phyloP scores from a whole-genome alignment of 2,113 vertebrate species.

The Hypomesus transpacificus region DNA sequence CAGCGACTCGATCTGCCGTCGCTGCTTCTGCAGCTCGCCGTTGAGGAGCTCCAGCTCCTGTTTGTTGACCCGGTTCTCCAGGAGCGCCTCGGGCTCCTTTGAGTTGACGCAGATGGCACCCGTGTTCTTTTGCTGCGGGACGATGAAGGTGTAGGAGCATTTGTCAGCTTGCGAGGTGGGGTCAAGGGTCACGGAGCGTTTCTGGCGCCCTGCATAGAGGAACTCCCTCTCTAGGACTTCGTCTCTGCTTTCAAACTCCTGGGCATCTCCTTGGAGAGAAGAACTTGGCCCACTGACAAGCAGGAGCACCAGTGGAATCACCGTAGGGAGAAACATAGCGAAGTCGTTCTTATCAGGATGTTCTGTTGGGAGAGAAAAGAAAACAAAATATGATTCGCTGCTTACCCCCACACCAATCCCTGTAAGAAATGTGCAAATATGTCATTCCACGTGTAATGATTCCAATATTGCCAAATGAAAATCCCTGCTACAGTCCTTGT shows the following conservation, averaged over 20 bases:
- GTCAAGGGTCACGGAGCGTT: slow-evolving; percentile 56
- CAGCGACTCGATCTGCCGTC: slow-evolving; percentile 82
- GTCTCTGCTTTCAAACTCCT: slow-evolving; percentile 62
- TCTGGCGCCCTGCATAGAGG: slow-evolving; percentile 75
- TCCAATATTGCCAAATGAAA: no score
- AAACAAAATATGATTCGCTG: not conserved
- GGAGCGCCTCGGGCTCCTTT: slow-evolving; percentile 76
- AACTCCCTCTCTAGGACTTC: slow-evolving; percentile 71
- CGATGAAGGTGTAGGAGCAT: slow-evolving; percentile 87
- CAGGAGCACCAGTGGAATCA: slow-evolving; percentile 50
- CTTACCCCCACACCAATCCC: no score
- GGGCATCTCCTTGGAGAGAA: slow-evolving; percentile 47
- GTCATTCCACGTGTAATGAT: no score
- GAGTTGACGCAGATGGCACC: slow-evolving; percentile 87
- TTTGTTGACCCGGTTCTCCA: slow-evolving; percentile 80
- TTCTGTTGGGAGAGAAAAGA: not conserved
- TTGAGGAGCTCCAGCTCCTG: slow-evolving; percentile 83
- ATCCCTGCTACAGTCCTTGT: no score
- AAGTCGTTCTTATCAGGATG: not conserved
- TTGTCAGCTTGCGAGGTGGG: slow-evolving; percentile 71
- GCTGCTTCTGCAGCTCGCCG: slow-evolving; percentile 82
- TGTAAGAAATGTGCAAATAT: no score
- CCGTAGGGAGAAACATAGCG: slow-evolving; percentile 10
- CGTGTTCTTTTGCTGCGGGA: slow-evolving; percentile 83
- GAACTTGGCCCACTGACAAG: slow-evolving; percentile 47